Conservation (phyloP, 2,113 vertebrate genomes). For the Poicephalus gulielmi region DNA sequence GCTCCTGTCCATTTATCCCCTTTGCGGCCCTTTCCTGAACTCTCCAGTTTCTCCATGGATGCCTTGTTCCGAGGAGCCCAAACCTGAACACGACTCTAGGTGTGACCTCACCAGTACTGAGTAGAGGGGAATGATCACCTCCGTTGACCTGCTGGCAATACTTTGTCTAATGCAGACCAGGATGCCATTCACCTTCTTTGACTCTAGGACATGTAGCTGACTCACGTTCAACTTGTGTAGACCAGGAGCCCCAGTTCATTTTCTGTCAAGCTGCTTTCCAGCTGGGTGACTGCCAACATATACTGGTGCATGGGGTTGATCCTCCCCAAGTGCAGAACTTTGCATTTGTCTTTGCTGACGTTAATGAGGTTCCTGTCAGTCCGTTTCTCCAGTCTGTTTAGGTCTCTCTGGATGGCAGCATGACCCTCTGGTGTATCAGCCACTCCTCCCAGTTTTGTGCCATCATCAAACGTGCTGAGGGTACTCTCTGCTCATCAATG, state of each 20-base stretch:
- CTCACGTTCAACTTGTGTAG: background rate
- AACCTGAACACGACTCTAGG: background rate
- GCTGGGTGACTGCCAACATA: fast-evolving
- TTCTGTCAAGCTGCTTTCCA: background rate
- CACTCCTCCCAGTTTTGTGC: background rate
- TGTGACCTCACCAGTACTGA: background rate
- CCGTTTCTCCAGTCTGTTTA: background rate
- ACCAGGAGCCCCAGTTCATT: background rate
- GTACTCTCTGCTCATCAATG: background rate
- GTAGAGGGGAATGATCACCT: background rate
- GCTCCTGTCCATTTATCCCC: background rate
- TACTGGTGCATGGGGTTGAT: background rate
- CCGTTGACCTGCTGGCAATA: background rate
- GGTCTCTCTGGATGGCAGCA: background rate
- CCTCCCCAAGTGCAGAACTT: background rate
- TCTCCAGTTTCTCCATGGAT: background rate
- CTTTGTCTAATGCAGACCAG: background rate
- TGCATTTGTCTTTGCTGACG: background rate
- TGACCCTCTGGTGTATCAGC: background rate
- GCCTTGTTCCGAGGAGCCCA: background rate
- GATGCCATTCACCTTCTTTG: background rate
- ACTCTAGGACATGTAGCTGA: background rate
- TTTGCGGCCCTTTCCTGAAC: background rate
- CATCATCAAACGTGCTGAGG: background rate
- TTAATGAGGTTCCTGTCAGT: background rate